Evolutionary conservation across 2,888 invertebrate genomes (phyloP).

Genomic region (Peribatodes rhomboidaria): DNA sequence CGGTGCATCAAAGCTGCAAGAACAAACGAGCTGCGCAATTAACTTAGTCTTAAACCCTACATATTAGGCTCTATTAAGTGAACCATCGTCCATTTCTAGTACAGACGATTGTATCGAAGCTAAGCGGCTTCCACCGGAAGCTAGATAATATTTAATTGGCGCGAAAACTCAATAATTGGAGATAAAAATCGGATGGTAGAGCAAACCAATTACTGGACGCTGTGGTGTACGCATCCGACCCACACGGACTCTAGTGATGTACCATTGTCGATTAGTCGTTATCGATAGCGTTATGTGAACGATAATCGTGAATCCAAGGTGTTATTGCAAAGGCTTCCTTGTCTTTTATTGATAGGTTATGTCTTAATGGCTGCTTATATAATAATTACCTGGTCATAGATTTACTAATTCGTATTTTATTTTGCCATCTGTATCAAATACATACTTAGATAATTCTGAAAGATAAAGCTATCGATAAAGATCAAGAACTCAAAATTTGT

Average conservation of each 20-base stretch:
- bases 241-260: conserved; percentile 60
- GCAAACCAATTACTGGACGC: conserved; percentile 80
- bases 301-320: conserved; percentile 3
- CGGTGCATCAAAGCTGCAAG: conserved; percentile 32
- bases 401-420: no score
- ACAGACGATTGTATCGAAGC: conserved; percentile 64
- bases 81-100: conserved; percentile 55
- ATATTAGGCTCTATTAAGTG: conserved; percentile 48
- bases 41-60: conserved; percentile 29
- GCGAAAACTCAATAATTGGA: conserved; percentile 85
- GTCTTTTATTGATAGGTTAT: not conserved
- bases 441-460: no score
- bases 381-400: no score
- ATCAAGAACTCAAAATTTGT: no score
- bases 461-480: no score
- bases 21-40: conserved; percentile 36
- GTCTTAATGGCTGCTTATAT: not conserved
- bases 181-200: conserved; percentile 81
- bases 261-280: conserved; percentile 18
- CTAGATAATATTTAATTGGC: conserved; percentile 83
- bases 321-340: not conserved
- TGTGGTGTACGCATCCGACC: conserved; percentile 73
- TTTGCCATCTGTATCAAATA: no score
- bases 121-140: conserved; percentile 77
- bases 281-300: conserved; percentile 40